Conservation (phyloP, 2,113 vertebrate species). For the Bubo blakistoni region DNA sequence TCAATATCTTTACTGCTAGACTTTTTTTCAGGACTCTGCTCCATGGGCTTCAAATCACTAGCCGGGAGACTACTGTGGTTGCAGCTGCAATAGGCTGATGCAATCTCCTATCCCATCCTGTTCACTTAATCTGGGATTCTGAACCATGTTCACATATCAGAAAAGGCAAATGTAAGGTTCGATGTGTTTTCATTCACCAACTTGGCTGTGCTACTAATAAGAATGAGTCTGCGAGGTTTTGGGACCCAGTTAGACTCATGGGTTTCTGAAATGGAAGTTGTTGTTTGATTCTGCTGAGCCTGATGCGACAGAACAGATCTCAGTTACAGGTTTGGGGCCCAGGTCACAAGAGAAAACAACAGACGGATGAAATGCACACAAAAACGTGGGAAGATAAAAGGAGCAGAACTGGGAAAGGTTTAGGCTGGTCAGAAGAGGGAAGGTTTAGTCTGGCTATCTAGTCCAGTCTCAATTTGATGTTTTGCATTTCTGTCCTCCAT, state of each 20-base stretch:
- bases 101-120: background rate
- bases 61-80: background rate
- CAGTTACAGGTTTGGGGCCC: background rate
- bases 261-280: background rate
- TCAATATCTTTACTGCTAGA: background rate
- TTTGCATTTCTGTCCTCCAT: background rate
- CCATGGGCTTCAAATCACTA: background rate
- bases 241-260: background rate
- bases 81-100: background rate
- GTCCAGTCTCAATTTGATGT: background rate
- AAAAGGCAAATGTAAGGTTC: background rate
- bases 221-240: background rate
- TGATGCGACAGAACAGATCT: background rate
- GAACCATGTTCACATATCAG: accelerated
- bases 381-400: background rate
- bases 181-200: background rate
- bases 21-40: background rate
- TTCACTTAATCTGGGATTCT: background rate
- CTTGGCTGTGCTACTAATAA: background rate
- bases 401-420: background rate
- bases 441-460: background rate
- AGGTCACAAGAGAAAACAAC: background rate
- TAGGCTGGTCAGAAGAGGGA: background rate
- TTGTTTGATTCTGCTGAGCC: background rate
- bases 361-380: background rate